A percentile compares a stretch with the other conserved stretches of the same genome.
phyloP scores from a whole-genome alignment of 2,888 invertebrate species.

The Drosophila recens region DNA sequence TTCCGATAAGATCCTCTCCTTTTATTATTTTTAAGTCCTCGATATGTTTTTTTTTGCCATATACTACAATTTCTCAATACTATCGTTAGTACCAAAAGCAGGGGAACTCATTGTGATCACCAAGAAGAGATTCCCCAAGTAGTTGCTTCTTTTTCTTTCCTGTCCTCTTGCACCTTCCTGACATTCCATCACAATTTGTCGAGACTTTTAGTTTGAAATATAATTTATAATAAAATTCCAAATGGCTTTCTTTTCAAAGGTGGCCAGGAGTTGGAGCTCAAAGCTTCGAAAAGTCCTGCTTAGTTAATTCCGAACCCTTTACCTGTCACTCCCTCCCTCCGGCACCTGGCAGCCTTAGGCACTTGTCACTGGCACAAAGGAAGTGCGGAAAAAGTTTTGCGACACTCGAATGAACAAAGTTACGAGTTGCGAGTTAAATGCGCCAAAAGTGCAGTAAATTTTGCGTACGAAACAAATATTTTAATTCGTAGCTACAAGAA shows the following conservation, averaged over 20 bases:
- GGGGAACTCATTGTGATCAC: neutral
- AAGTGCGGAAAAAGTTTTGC: slow-evolving; percentile 55
- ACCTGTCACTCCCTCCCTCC: neutral
- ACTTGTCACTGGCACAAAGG: slow-evolving; percentile 52
- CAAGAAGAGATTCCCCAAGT: too few relatives aligned
- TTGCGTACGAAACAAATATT: slow-evolving; percentile 47
- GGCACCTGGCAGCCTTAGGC: neutral
- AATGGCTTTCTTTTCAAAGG: slow-evolving; percentile 23
- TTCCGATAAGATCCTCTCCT: too few relatives aligned
- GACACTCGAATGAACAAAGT: slow-evolving; percentile 61
- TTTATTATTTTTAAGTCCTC: too few relatives aligned
- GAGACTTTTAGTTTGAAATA: slow-evolving; percentile 23
- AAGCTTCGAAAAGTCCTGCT: slow-evolving; percentile 13
- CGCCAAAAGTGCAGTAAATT: slow-evolving; percentile 54
- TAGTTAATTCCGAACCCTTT: slow-evolving; percentile 4
- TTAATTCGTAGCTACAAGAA: slow-evolving; percentile 42
- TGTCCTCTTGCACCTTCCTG: neutral
- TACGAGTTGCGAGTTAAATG: slow-evolving; percentile 32
- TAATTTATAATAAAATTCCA: slow-evolving; percentile 43
- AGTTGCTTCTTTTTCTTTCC: neutral
- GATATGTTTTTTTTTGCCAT: too few relatives aligned
- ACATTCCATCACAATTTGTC: slow-evolving; percentile 15
- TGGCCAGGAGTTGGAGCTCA: neutral
- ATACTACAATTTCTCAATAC: neutral
- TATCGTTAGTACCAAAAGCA: neutral